Percentiles rank a stretch among this genome's conserved stretches.
Conservation (phyloP, 2,888 invertebrate genomes). For the Xanthia togata region DNA sequence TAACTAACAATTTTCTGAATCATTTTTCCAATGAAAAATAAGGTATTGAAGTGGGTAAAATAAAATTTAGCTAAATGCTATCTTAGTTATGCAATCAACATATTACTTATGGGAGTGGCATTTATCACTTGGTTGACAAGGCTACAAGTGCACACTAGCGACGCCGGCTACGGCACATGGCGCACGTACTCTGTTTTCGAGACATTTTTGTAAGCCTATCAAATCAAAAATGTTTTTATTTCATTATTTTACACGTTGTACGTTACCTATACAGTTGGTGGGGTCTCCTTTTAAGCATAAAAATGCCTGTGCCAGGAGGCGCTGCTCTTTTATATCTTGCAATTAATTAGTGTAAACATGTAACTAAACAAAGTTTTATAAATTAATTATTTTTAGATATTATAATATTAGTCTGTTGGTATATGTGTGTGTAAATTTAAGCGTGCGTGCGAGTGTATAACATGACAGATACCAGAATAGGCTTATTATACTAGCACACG, state of each 20-base stretch:
- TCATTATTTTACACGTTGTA: no score
- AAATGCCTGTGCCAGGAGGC: no score
- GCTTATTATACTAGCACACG: background rate
- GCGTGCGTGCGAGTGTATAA: no score
- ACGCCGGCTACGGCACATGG: background rate
- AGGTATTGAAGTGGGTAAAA: constrained; percentile 27
- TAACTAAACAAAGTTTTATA: no score
- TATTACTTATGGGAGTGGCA: constrained; percentile 66
- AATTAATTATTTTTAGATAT: no score
- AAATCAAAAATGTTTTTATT: no score
- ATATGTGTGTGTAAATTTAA: no score
- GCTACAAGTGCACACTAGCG: constrained; percentile 5
- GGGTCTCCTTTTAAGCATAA: no score
- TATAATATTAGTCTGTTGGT: no score
- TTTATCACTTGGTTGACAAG: constrained; percentile 69
- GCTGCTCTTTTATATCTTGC: no score
- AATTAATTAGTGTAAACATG: no score
- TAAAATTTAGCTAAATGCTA: constrained; percentile 58
- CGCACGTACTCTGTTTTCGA: background rate
- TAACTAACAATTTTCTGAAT: constrained; percentile 11
- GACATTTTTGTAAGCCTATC: constrained; percentile 4
- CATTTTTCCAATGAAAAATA: constrained; percentile 29
- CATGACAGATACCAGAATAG: background rate
- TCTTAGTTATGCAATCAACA: constrained; percentile 49
- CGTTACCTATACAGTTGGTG: no score